Evolutionary conservation across 1,140 invertebrate species (phyloP).

Genomic region (Pseudoatta argentina): DNA sequence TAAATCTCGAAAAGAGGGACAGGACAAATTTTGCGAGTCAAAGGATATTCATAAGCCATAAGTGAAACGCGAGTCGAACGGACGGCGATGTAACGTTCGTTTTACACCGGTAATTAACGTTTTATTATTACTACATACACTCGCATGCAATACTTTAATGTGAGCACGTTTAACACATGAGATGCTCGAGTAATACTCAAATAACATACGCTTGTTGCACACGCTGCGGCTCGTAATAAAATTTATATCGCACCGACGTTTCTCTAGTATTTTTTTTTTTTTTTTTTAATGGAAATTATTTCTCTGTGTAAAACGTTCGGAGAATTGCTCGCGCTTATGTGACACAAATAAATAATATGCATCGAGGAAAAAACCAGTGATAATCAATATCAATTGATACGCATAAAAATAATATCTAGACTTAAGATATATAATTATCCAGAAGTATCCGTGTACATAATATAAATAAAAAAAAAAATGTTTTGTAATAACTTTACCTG

Average conservation of each 20-base stretch:
- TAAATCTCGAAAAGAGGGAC: background rate
- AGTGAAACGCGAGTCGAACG: conserved; percentile 15
- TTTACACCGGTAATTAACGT: conserved; percentile 50
- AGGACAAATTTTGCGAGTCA: conserved; percentile 22
- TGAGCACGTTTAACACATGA: conserved; percentile 33
- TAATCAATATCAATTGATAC: background rate
- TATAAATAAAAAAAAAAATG: background rate
- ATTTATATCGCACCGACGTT: conserved; percentile 53
- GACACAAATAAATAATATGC: conserved; percentile 39
- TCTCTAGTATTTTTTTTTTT: conserved; percentile 18
- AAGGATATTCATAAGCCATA: conserved; percentile 25
- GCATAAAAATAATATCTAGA: conserved; percentile 10
- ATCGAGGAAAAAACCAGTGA: background rate
- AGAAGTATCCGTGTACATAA: background rate
- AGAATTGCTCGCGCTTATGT: background rate
- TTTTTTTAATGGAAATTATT: conserved; percentile 18
- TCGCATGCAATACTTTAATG: conserved; percentile 30
- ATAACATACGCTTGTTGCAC: conserved; percentile 51
- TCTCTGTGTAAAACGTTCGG: conserved; percentile 24
- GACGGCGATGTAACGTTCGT: background rate
- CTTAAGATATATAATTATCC: background rate
- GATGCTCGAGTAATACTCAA: conserved; percentile 39
- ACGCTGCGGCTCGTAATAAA: conserved; percentile 45
- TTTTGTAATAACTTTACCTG: background rate
- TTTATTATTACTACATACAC: conserved; percentile 28